Conservation (phyloP, 1,140 invertebrate species). For the Formica selysi region DNA sequence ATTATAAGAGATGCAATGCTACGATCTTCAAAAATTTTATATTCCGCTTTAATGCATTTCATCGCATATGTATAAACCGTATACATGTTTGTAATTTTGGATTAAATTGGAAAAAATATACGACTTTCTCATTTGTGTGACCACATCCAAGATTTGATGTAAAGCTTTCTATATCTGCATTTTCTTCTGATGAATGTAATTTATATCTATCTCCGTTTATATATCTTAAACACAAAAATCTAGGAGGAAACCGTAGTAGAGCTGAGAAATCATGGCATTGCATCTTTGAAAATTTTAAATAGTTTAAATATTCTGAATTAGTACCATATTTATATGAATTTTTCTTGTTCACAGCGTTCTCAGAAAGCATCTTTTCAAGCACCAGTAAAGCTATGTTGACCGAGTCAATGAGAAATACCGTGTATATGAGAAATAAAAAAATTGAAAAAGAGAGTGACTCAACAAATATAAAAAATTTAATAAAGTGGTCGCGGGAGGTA, state of each 20-base stretch:
- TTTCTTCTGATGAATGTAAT: background rate
- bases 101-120: no score
- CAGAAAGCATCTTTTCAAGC: background rate
- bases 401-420: background rate
- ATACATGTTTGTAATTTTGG: no score
- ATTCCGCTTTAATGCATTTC: background rate
- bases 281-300: background rate
- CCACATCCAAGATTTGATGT: background rate
- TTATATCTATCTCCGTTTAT: background rate
- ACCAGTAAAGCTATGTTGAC: background rate
- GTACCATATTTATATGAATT: background rate
- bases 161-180: background rate
- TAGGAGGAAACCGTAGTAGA: background rate
- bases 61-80: background rate
- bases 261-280: background rate
- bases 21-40: background rate
- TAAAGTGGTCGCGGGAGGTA: background rate
- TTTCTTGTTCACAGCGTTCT: background rate
- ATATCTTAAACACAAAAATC: background rate
- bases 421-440: constrained; percentile 19
- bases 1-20: no score
- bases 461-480: constrained; percentile 29
- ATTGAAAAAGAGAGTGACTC: background rate
- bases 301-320: background rate
- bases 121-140: background rate